Percentiles rank a stretch among this genome's conserved stretches.
Evolutionary conservation across 2,113 vertebrate genomes (phyloP).

Genomic region (Narcine bancroftii): DNA sequence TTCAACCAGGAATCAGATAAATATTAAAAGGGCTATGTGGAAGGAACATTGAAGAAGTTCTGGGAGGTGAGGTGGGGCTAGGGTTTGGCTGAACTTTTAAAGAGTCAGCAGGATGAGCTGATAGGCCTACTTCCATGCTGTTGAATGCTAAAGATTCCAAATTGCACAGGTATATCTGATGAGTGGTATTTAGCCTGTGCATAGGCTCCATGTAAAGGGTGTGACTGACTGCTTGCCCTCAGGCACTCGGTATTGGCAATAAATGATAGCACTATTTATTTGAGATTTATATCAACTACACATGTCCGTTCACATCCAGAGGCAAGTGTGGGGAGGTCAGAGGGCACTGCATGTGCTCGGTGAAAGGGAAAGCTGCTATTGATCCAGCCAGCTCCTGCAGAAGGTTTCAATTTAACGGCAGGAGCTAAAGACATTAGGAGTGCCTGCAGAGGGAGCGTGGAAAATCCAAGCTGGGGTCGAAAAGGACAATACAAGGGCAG

Average conservation of each 20-base stretch:
- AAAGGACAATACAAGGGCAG: slow-evolving; percentile 49
- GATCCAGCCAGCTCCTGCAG: slow-evolving; percentile 56
- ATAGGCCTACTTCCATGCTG: not conserved
- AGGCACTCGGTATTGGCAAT: slow-evolving; percentile 54
- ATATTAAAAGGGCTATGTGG: not conserved
- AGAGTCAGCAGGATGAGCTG: not conserved
- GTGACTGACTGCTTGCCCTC: slow-evolving; percentile 70
- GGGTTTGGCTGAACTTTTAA: not conserved
- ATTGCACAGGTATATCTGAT: not conserved
- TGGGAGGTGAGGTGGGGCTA: too few relatives aligned
- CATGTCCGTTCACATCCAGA: slow-evolving; percentile 64
- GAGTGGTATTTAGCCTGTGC: not conserved
- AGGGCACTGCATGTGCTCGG: slow-evolving; percentile 54
- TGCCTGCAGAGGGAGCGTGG: slow-evolving; percentile 46
- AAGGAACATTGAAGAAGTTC: not conserved
- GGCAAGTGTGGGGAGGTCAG: slow-evolving; percentile 57
- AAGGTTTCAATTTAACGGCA: slow-evolving; percentile 63
- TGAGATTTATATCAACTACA: slow-evolving; percentile 89
- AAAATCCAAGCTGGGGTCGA: slow-evolving; percentile 50
- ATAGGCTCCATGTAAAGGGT: slow-evolving; percentile 48
- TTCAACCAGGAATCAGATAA: not conserved
- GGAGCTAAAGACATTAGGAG: slow-evolving; percentile 51
- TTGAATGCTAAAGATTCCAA: not conserved
- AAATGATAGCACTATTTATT: slow-evolving; percentile 50
- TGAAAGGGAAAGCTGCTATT: slow-evolving; percentile 47